phyloP scores from a whole-genome alignment of 2,113 vertebrate species.

The Acanthisitta chloris region DNA sequence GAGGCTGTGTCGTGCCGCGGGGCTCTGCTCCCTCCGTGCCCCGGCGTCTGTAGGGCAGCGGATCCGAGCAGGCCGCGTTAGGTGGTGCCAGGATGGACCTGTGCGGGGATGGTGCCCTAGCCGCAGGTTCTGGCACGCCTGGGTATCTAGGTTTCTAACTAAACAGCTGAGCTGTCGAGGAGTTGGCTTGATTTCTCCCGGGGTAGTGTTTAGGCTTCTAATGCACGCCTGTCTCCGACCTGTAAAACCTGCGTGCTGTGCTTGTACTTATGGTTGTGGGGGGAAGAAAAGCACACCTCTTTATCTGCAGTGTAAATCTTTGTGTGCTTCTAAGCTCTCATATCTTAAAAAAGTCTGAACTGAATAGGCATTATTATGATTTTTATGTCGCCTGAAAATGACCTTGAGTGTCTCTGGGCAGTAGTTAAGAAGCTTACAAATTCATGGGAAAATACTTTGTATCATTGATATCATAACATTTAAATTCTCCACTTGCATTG shows the following conservation, averaged over 20 bases:
- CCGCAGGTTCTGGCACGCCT: background rate
- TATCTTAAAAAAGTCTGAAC: background rate
- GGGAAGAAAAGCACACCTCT: background rate
- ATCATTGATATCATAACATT: background rate
- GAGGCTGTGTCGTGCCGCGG: background rate
- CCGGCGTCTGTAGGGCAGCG: background rate
- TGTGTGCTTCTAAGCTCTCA: background rate
- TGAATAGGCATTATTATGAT: background rate
- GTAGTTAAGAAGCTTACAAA: background rate
- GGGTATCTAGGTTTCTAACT: background rate
- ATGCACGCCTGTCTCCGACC: fast-evolving
- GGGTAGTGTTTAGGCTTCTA: background rate
- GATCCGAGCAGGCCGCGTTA: background rate
- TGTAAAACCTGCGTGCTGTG: background rate
- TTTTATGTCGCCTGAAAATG: background rate
- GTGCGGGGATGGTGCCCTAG: background rate
- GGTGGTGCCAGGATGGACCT: background rate
- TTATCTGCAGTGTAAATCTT: background rate
- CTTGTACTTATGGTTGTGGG: background rate
- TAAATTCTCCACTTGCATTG: background rate
- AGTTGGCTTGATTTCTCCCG: background rate
- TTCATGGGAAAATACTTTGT: background rate
- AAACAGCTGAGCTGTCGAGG: background rate
- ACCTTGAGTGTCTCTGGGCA: background rate
- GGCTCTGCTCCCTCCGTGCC: background rate